Percentiles rank a stretch among this genome's conserved stretches.
phyloP scores from a whole-genome alignment of 2,888 invertebrate genomes.

The Chymomyza amoena region DNA sequence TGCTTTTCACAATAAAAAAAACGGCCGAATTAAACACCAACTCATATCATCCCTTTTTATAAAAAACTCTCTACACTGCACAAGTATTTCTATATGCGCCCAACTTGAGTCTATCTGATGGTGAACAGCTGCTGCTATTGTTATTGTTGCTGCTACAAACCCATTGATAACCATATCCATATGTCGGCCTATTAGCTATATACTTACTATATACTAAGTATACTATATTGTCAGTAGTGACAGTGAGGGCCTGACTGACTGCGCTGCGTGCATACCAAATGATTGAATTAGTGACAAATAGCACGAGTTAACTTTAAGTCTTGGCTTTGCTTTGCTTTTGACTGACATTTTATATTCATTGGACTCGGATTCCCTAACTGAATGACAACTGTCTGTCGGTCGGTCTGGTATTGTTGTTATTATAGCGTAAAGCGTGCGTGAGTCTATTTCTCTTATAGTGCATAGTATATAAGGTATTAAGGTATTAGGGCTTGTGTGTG shows the following conservation, averaged over 20 bases:
- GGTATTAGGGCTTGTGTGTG: not conserved
- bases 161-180: not conserved
- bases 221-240: not conserved
- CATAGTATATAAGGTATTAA: not conserved
- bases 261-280: conserved; percentile 55
- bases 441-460: conserved; percentile 3
- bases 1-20: too few relatives aligned
- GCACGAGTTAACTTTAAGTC: conserved; percentile 39
- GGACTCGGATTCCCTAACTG: not conserved
- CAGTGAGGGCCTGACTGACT: not conserved
- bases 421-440: conserved; percentile 12
- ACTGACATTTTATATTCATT: conserved; percentile 34
- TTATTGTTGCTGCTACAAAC: too few relatives aligned
- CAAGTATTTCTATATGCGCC: too few relatives aligned
- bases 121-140: conserved; percentile 45
- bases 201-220: not conserved
- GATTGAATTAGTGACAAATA: conserved; percentile 52
- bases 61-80: too few relatives aligned
- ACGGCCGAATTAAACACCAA: too few relatives aligned
- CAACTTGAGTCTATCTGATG: conserved; percentile 14
- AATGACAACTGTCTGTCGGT: not conserved
- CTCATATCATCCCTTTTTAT: too few relatives aligned
- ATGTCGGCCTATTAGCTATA: not conserved
- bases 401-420: conserved; percentile 26
- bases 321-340: conserved; percentile 4